A percentile compares a stretch with the other conserved stretches of the same genome.
phyloP scores from a whole-genome alignment of 2,113 vertebrate species.

The Pristiophorus japonicus region DNA sequence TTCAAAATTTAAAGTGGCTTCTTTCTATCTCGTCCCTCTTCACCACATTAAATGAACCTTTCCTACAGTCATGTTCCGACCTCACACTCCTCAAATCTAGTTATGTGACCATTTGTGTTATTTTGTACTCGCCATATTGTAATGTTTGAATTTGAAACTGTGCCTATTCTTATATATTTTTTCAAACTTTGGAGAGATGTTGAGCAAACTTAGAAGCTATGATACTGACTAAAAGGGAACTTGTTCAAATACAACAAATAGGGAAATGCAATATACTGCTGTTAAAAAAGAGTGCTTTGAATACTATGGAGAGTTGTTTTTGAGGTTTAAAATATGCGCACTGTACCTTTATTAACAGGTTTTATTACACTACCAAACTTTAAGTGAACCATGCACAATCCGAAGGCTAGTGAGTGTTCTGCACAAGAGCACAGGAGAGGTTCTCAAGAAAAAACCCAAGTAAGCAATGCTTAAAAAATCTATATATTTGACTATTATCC shows the following conservation, averaged over 20 bases:
- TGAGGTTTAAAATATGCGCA: neutral
- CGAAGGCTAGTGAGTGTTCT: conserved; percentile 78
- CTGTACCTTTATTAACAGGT: conserved; percentile 59
- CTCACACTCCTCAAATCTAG: neutral
- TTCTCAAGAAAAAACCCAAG: conserved; percentile 96
- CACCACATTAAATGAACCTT: neutral
- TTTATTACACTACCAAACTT: conserved; percentile 88
- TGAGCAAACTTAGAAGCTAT: neutral
- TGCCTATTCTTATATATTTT: neutral
- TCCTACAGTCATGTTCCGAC: too few species aligned
- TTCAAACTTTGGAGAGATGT: neutral
- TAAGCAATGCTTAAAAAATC: conserved; percentile 55
- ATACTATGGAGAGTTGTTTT: neutral
- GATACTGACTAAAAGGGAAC: neutral
- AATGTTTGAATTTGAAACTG: neutral
- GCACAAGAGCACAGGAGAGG: conserved; percentile 91
- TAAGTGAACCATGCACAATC: conserved; percentile 89
- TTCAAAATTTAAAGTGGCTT: neutral
- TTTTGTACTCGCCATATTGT: neutral
- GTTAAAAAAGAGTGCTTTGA: neutral
- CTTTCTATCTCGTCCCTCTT: neutral
- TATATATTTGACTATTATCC: neutral
- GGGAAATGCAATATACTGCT: too few species aligned
- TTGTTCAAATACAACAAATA: neutral
- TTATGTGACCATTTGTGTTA: neutral